Base-by-base conservation (phyloP, 2,888 invertebrate genomes). In the Cepaea hortensis region DNA sequence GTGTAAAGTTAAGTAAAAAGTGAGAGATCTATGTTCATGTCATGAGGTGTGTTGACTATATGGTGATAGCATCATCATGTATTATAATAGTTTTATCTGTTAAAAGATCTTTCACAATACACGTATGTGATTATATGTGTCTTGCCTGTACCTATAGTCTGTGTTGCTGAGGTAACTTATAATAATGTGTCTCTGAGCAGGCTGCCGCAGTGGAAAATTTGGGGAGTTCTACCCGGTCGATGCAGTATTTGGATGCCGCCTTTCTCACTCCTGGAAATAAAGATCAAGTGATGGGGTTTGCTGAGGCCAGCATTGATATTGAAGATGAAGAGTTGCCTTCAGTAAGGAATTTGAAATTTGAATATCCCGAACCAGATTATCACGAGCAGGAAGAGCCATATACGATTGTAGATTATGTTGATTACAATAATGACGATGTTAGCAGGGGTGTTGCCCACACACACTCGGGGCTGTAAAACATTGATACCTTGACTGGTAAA, bases 331-430 rank as follows among this genome's bases (percentile, higher is more conserved):
- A 18, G 50, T 48, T 50, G 55, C 5, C n/a, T 20, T 9, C 79
- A 48, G 61, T 9, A 55, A 35, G 18, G 18, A 4, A 6, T n/a
- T 23, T n/a, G 23, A 7, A 4, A 65, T 4, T 11, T 13, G 46
- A 3, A 9, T n/a, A 61, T 20, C n/a, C 77, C 2, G 55, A 77
- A 55, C 77, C 77, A 46, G 77, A 61, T n/a, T 77, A 20, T 20
- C 55, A n/a, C 3, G 35, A 55, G 6, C n/a, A 61, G 3, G 77
- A 23, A 5, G 77, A 77, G 13, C 2, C 20, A 55, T 62, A 20
- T 20, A 81, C 81, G 35, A 46, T 81, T 4, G 15, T 48, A 65
- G 81, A 81, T 9, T 65, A 68, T 46, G 68, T 68, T n/a, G 81
- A 65, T 20, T 65, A n/a, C 9, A 23, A 79, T 5, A 46, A 23